Conservation (phyloP, 1,140 invertebrate genomes). For the Anoplolepis gracilipes region DNA sequence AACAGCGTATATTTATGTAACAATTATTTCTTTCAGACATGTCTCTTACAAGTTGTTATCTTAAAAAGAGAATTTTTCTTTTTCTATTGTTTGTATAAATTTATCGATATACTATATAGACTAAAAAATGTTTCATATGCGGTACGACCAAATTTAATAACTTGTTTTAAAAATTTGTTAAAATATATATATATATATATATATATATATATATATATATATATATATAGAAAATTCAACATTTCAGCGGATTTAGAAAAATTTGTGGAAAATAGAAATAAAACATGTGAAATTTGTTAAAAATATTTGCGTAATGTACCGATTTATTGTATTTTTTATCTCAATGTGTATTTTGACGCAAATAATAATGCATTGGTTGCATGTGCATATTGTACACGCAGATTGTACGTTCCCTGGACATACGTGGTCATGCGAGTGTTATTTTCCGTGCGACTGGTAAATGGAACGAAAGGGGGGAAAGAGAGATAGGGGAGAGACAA, state of each 20-base stretch:
- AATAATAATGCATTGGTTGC: conserved; percentile 27
- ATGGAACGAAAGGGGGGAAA: conserved; percentile 2
- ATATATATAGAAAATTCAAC: not conserved
- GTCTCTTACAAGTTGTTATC: not conserved
- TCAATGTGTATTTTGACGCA: not conserved
- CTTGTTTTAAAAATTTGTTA: too few relatives aligned
- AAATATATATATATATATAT: too few relatives aligned
- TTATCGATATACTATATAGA: not conserved
- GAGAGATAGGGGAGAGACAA: conserved; percentile 11
- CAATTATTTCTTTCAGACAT: not conserved
- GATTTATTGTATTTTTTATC: conserved; percentile 8
- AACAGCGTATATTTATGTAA: conserved; percentile 9
- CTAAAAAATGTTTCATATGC: not conserved
- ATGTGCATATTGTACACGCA: conserved; percentile 1
- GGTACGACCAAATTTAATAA: not conserved
- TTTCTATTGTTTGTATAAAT: not conserved
- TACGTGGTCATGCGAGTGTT: conserved; percentile 37
- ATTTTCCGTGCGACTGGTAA: conserved; percentile 44
- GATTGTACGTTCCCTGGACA: conserved; percentile 42
- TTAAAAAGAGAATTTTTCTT: not conserved
- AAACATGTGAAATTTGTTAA: not conserved
- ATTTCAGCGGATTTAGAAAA: not conserved
- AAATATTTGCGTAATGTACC: not conserved
- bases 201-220: too few relatives aligned
- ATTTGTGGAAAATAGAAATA: not conserved